Evolutionary conservation across 2,888 invertebrate genomes (phyloP), one percentile per base, ranked within the genome.

Genomic region (Epirrita christyi): DNA sequence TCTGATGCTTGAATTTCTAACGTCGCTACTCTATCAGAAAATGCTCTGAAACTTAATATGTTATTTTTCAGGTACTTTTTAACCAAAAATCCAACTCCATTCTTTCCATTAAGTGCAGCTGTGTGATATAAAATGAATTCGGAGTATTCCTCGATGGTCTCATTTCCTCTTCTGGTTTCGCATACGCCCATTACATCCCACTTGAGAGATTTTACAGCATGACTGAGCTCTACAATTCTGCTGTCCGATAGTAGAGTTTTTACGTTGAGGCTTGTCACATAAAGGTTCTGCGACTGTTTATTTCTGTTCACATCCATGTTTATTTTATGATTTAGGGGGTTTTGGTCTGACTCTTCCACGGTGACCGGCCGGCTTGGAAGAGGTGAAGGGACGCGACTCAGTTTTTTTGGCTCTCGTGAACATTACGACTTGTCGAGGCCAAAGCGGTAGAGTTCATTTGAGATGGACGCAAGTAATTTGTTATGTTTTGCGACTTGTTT

Each of bases 141-240:
- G 3, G 47, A 2, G 47, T 60, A 27, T 40, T 58, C 60, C 48
- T 60, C 60, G 32, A 65, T 60, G 11, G n/a, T 42, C 40, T 63
- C 55, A 5, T 40, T 45, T 43, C 8, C 6, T 47, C 63, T 50
- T 42, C 63, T 59, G 0, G 44, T 32, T 49, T 63, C 63, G 28
- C 61, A 40, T 15, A 63, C 37, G 0, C 65, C 65, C 10, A 61
- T 52, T 8, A 63, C 59, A 11, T 63, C 59, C 56, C 52, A 63
- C 27, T 60, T 58, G 10, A 60, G 29, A 15, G 21, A 11, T 41
- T 21, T 5, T 8, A 41, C 5, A 7, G 41, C 41, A 21, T 41
- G 10, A n/a, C 0, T 21, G 21, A 41, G 41, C 41, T 41, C 41
- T 21, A 10, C 21, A 1, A 41, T 41, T 41, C 41, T 41, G 21